Conservation (phyloP, 2,797 vertebrate species). For the Antennarius maculatus region DNA sequence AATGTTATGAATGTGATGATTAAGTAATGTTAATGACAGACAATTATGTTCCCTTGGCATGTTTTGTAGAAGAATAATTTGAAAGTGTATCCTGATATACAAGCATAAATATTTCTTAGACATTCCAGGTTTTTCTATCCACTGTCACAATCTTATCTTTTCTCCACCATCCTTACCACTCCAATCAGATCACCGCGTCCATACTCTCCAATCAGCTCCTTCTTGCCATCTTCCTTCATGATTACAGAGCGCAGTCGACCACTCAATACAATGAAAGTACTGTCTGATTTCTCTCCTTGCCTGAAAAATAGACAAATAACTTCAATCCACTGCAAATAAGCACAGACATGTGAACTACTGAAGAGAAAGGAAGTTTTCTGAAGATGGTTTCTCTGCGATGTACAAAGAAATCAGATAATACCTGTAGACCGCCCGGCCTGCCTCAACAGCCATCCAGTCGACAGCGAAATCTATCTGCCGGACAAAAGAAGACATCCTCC, state of each 20-base stretch:
- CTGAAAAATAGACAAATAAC: conserved; percentile 62
- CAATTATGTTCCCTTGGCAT: not conserved
- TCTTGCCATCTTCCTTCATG: conserved; percentile 93
- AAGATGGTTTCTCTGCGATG: not conserved
- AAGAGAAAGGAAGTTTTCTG: not conserved
- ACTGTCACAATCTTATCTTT: not conserved
- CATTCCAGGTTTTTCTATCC: conserved; percentile 12
- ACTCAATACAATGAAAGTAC: conserved; percentile 94
- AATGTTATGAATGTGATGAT: conserved; percentile 5
- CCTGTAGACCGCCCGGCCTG: conserved; percentile 94
- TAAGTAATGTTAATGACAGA: conserved; percentile 13
- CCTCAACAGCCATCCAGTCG: conserved; percentile 98
- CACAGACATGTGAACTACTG: conserved; percentile 4
- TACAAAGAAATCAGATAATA: conserved; percentile 30
- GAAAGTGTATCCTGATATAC: not conserved
- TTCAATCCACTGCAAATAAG: conserved; percentile 14
- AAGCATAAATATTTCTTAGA: conserved; percentile 17
- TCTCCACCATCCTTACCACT: conserved; percentile 84
- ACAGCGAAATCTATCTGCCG: conserved; percentile 95
- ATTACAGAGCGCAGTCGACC: conserved; percentile 94
- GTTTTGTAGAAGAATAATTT: conserved; percentile 3
- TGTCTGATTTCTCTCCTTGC: conserved; percentile 94
- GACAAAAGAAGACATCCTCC: conserved; percentile 92
- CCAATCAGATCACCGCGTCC: conserved; percentile 94
- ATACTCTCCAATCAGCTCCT: conserved; percentile 92